These are phyloP conservation scores for Hyles vespertilio DNA, from an alignment of 1,140 invertebrate genomes.

Conservation along the genomic window DNA sequence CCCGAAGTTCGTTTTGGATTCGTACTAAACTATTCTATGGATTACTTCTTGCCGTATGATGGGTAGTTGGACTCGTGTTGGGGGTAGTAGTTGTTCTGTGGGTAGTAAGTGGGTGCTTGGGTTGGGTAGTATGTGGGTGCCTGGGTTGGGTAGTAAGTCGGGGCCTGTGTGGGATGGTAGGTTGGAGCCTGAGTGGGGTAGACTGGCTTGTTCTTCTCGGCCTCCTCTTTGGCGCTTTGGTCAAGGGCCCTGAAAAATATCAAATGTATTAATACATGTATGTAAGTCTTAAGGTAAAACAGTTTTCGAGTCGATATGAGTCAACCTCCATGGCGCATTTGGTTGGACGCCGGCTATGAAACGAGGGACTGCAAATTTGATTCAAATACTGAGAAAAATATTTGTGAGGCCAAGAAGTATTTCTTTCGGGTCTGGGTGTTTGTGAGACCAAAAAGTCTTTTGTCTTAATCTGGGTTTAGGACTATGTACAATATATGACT, in stretches of 20 bases:
- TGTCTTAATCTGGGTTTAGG: no score
- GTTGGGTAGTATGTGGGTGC: conserved; percentile 4
- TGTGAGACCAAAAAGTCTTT: no score
- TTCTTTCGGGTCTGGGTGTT: no score
- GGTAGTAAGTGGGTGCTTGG: conserved; percentile 14
- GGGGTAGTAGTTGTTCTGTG: conserved; percentile 29
- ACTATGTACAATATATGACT: no score
- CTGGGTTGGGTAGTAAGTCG: conserved; percentile 19
- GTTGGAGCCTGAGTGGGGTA: conserved; percentile 43
- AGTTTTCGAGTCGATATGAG: no score
- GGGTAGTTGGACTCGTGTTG: conserved; percentile 25
- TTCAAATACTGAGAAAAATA: no score
- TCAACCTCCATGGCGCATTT: no score
- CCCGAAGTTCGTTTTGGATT: conserved; percentile 4
- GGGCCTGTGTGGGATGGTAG: conserved; percentile 19
- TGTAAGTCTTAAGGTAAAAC: background rate
- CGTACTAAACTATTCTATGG: conserved; percentile 9
- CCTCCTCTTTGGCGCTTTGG: conserved; percentile 61
- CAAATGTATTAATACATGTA: background rate
- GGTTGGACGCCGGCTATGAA: no score
- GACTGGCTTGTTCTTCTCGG: conserved; percentile 46
- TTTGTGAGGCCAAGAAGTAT: no score
- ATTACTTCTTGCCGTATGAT: conserved; percentile 27
- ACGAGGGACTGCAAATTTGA: no score
- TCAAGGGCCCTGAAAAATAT: conserved; percentile 51